A percentile compares a stretch with the other conserved stretches of the same genome.
Evolutionary conservation across 2,797 vertebrate species (phyloP).

Genomic region (Aselliscus stoliczkanus): DNA sequence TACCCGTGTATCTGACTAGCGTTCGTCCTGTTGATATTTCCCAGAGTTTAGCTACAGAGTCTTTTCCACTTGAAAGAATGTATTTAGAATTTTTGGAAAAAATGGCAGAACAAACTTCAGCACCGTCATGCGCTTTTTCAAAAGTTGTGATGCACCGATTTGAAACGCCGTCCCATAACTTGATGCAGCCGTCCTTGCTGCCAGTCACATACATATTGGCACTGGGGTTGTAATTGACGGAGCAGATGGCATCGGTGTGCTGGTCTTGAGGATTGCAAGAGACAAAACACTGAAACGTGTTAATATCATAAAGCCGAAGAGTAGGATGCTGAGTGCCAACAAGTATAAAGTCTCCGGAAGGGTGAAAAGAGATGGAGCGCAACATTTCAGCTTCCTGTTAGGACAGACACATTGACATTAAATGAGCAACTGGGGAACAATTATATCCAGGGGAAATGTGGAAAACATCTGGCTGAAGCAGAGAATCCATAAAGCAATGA

Average conservation of each 20-base stretch:
- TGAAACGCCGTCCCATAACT: slow-evolving; percentile 97
- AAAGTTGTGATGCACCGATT: slow-evolving; percentile 96
- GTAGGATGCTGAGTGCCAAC: slow-evolving; percentile 98
- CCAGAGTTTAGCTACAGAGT: slow-evolving; percentile 98
- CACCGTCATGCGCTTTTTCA: slow-evolving; percentile 95
- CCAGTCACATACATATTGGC: slow-evolving; percentile 97
- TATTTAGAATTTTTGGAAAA: slow-evolving; percentile 99
- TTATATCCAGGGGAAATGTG: neutral
- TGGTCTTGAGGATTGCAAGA: slow-evolving; percentile 98
- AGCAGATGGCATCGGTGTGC: slow-evolving; percentile 96
- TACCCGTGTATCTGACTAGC: slow-evolving; percentile 97
- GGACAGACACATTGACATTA: neutral
- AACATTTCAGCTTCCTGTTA: slow-evolving; percentile 98
- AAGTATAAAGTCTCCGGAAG: slow-evolving; percentile 95
- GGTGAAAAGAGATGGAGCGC: slow-evolving; percentile 97
- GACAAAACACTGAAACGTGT: slow-evolving; percentile 99
- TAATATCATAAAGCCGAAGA: slow-evolving; percentile 96
- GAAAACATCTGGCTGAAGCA: neutral
- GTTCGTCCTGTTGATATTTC: slow-evolving; percentile 97
- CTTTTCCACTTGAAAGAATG: slow-evolving; percentile 96
- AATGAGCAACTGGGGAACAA: neutral
- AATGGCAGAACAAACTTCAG: slow-evolving; percentile 96
- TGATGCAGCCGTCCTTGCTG: slow-evolving; percentile 98
- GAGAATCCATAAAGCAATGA: neutral
- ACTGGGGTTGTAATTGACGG: slow-evolving; percentile 92